Evolutionary conservation across 2,888 invertebrate species (phyloP).

Genomic region (Priapulus caudatus): DNA sequence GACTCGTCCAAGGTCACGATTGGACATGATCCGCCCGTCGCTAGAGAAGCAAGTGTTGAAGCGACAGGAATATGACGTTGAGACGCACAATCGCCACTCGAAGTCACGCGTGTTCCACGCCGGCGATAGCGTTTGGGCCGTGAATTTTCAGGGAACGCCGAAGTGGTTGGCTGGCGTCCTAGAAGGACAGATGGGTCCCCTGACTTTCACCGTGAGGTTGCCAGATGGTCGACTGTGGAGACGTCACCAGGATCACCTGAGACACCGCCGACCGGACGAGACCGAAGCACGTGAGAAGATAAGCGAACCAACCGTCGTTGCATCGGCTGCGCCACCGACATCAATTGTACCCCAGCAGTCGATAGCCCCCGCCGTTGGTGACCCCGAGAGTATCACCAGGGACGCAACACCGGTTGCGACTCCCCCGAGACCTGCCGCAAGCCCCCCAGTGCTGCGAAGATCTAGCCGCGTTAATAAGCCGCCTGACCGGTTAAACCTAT

Average conservation of each 20-base stretch:
- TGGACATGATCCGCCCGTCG: not conserved
- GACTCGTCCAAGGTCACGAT: not conserved
- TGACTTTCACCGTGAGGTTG: not conserved
- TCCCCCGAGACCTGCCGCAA: not conserved
- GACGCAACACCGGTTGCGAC: not conserved
- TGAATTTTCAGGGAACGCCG: not conserved
- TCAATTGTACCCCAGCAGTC: no score
- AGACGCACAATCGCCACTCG: not conserved
- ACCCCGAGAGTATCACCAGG: no score
- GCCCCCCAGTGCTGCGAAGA: not conserved
- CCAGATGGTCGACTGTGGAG: not conserved
- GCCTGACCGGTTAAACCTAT: not conserved
- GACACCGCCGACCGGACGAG: not conserved
- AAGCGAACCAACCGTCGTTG: not conserved
- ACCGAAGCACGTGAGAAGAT: not conserved
- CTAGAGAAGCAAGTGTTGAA: not conserved
- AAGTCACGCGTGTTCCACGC: not conserved
- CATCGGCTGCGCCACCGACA: not conserved
- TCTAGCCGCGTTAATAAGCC: not conserved
- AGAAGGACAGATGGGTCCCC: not conserved
- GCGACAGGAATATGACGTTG: not conserved
- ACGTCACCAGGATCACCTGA: not conserved
- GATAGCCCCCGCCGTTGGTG: no score
- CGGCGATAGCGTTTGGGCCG: conserved; percentile 8
- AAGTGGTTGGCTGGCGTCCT: conserved; percentile 8